A percentile compares a stretch with the other conserved stretches of the same genome.
These are phyloP conservation scores for Pteronotus mesoamericanus DNA, from an alignment of 2,797 vertebrate genomes.

Conservation along the genomic window DNA sequence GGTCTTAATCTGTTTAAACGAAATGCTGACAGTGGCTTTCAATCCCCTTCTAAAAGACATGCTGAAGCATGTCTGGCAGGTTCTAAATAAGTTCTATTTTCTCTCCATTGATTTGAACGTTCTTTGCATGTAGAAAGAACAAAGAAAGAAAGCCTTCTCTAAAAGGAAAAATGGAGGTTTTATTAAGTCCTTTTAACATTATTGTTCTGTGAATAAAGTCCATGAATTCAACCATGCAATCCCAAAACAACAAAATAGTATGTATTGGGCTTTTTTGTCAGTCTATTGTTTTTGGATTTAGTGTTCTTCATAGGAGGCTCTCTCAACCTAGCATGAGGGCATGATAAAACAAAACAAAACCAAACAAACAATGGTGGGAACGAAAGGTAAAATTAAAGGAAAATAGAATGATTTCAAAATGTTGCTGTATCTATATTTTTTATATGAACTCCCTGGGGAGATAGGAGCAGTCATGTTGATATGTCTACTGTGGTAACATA, in stretches of 20 bases:
- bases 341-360: neutral
- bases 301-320: neutral
- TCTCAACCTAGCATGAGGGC: neutral
- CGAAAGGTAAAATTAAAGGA: neutral
- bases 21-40: neutral
- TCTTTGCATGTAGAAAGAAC: neutral
- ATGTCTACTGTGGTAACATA: neutral
- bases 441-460: neutral
- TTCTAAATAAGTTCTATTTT: constrained; percentile 48
- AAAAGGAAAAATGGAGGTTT: constrained; percentile 17
- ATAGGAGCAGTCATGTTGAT: neutral
- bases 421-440: neutral
- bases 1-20: neutral
- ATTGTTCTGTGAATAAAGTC: neutral
- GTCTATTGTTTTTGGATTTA: neutral
- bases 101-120: constrained; percentile 41
- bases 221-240: neutral
- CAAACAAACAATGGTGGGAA: neutral
- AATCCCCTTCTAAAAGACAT: neutral
- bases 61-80: neutral
- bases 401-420: constrained; percentile 28
- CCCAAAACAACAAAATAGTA: neutral
- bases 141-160: neutral
- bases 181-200: constrained; percentile 31
- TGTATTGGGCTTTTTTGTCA: neutral